Evolutionary conservation across 2,888 invertebrate species (phyloP).

Genomic region (Hyalella azteca): DNA sequence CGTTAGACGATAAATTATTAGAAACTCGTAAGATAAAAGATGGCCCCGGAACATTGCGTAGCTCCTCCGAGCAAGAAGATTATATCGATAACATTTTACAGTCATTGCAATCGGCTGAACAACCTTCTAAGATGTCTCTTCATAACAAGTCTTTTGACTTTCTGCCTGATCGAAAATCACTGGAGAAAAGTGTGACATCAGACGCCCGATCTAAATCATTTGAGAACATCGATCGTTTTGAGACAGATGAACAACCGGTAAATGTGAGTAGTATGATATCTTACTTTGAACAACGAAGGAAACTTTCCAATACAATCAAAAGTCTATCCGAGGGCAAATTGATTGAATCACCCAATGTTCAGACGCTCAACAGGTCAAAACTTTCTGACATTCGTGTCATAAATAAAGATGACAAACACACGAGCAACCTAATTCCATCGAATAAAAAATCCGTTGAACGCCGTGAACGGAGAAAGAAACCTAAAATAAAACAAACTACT

Average conservation of each 20-base stretch:
- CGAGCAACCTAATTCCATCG: not conserved
- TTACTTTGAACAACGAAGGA: slow-evolving; percentile 34
- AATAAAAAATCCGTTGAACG: not conserved
- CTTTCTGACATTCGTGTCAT: slow-evolving; percentile 10
- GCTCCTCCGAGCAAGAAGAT: not conserved
- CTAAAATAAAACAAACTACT: slow-evolving; percentile 3
- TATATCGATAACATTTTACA: not conserved
- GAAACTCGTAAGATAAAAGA: not conserved
- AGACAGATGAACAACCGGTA: not conserved
- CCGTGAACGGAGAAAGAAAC: not conserved
- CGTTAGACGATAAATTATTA: no score
- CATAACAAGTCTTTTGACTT: not conserved
- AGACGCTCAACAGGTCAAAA: not conserved
- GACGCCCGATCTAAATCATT: not conserved
- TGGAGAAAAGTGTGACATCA: not conserved
- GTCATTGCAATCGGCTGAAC: not conserved
- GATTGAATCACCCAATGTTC: not conserved
- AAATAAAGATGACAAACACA: not conserved
- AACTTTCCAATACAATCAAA: slow-evolving; percentile 10
- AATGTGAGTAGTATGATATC: slow-evolving; percentile 15
- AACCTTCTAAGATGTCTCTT: not conserved
- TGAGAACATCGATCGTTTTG: not conserved
- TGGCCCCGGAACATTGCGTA: not conserved
- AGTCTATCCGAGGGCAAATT: slow-evolving; percentile 19
- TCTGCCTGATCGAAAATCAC: not conserved